phyloP scores from a whole-genome alignment of 2,888 invertebrate species.

The Epiblema foenella region DNA sequence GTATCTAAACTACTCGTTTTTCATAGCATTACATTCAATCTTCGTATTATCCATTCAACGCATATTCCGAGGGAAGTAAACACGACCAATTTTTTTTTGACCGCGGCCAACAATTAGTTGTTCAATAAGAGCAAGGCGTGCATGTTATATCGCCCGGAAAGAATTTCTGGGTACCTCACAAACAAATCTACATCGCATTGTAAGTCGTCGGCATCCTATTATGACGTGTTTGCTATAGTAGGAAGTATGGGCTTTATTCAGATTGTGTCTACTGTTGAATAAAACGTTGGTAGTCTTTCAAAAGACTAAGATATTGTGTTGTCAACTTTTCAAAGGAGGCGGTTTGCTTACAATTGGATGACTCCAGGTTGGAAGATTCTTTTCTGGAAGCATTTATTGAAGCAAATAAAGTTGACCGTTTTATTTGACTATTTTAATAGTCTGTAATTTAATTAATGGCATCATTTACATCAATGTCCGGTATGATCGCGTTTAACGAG shows the following conservation, averaged over 20 bases:
- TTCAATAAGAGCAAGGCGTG: constrained; percentile 59
- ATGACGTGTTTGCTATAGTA: constrained; percentile 67
- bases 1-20: constrained; percentile 57
- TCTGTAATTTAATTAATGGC: constrained; percentile 57
- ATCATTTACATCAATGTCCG: constrained; percentile 60
- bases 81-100: constrained; percentile 72
- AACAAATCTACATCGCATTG: constrained; percentile 65
- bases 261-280: constrained; percentile 51
- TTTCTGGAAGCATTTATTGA: constrained; percentile 47
- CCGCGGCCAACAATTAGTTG: constrained; percentile 64
- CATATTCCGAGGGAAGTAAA: constrained; percentile 73
- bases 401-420: constrained; percentile 52
- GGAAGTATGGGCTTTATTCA: constrained; percentile 67
- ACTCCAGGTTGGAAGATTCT: constrained; percentile 49
- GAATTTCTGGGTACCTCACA: constrained; percentile 56
- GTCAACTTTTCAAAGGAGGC: constrained; percentile 63
- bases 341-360: constrained; percentile 61
- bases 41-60: constrained; percentile 64
- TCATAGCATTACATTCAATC: constrained; percentile 41
- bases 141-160: constrained; percentile 52
- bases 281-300: constrained; percentile 49
- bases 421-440: constrained; percentile 53
- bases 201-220: constrained; percentile 65
- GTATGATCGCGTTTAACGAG: constrained; percentile 61
- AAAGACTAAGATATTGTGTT: constrained; percentile 60